phyloP scores from a whole-genome alignment of 2,797 vertebrate species.

The Takifugu ocellatus region DNA sequence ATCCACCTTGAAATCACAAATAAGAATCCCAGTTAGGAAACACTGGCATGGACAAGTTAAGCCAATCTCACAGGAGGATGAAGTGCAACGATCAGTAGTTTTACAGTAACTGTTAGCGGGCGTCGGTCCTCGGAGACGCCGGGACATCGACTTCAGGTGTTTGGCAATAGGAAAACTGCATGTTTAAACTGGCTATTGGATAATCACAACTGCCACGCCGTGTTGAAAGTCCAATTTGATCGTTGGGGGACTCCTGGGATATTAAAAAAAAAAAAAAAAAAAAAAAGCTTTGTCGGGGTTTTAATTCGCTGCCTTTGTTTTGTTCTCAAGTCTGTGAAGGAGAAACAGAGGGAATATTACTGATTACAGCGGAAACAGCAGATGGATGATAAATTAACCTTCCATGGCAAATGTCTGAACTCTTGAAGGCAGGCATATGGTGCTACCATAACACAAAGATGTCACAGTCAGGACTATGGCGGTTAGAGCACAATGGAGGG shows the following conservation, averaged over 20 bases:
- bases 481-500: slow-evolving; percentile 31
- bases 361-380: background rate
- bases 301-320: slow-evolving; percentile 58
- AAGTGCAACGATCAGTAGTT: slow-evolving; percentile 66
- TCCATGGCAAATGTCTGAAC: background rate
- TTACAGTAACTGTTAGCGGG: slow-evolving; percentile 38
- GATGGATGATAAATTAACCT: background rate
- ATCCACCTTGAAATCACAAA: slow-evolving; percentile 45
- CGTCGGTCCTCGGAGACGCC: slow-evolving; percentile 24
- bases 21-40: slow-evolving; percentile 32
- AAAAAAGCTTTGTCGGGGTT: slow-evolving; percentile 35
- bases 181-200: slow-evolving; percentile 36
- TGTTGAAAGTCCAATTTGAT: slow-evolving; percentile 49
- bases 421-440: background rate
- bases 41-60: slow-evolving; percentile 37
- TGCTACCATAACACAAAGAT: background rate
- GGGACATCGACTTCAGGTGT: slow-evolving; percentile 38
- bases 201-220: slow-evolving; percentile 34
- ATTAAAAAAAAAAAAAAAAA: slow-evolving; percentile 18
- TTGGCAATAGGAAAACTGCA: slow-evolving; percentile 51
- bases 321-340: slow-evolving; percentile 66
- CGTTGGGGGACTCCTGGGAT: slow-evolving; percentile 33
- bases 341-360: slow-evolving; percentile 9
- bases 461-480: slow-evolving; percentile 33
- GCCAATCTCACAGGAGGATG: slow-evolving; percentile 58